Evolutionary conservation across 2,888 invertebrate genomes (phyloP), one percentile per base, ranked within the genome.

Genomic region (Lacanobia oleracea): DNA sequence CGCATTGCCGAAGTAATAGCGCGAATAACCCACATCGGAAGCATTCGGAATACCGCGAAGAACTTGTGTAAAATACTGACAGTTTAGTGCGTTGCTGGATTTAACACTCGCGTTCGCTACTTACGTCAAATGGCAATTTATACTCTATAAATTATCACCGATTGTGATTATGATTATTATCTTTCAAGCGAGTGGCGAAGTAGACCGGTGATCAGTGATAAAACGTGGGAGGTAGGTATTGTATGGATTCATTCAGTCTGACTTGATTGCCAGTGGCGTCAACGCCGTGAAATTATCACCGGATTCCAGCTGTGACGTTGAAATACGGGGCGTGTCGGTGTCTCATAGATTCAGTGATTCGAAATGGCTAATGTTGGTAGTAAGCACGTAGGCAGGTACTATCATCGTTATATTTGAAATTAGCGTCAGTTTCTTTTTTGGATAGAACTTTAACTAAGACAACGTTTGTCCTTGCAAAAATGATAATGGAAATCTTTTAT

Each of bases 41-140:
- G 54, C 69, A 64, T 73, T 79, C 68, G 56, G 62, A 76, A 80
- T 82, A 81, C 75, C 64, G 64, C 62, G 76, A 83, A 78, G 76
- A 80, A 82, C 82, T 69, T 62, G 75, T 83, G 81, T 87, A 85
- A 87, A 88, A 87, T 85, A 89, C 82, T 84, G 77, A 82, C 73
- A 79, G 73, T 80, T 74, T 82, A 87, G 82, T 84, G 84, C 72
- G 73, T 57, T 82, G 62, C 74, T 53, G 62, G 67, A 83, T 79
- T 84, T 82, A 87, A 83, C 77, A 67, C 48, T 78, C 75, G 79
- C n/a, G n/a, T n/a, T n/a, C n/a, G n/a, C 66, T 59, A 66, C 67
- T 70, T 81, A 67, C 67, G 70, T 83, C 71, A 74, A 63, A 72
- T 50, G 18, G 23, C 14, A 50, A 67, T 86, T 76, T 40, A 18